Percentiles rank a stretch among this genome's conserved stretches.
These are phyloP conservation scores for Drosophila anceps DNA, from an alignment of 2,888 invertebrate genomes.

Conservation along the genomic window DNA sequence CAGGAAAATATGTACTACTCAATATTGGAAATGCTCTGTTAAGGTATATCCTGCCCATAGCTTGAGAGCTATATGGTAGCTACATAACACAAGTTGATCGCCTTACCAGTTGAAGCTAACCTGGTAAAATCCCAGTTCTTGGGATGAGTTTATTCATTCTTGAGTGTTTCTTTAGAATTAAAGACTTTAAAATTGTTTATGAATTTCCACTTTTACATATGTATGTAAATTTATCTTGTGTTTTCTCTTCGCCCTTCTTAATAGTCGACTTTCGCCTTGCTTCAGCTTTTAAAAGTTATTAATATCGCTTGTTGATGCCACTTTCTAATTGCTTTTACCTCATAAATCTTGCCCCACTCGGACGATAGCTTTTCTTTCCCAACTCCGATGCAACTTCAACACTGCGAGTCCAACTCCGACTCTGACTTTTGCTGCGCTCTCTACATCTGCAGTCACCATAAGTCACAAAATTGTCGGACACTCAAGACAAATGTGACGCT, in stretches of 20 bases:
- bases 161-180: too few species aligned
- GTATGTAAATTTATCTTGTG: constrained; percentile 5
- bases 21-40: neutral
- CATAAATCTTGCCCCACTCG: constrained; percentile 67
- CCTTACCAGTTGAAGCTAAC: neutral
- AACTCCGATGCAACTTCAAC: too few species aligned
- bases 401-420: neutral
- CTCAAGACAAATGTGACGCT: constrained; percentile 77
- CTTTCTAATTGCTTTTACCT: constrained; percentile 80
- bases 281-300: constrained; percentile 55
- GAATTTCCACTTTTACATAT: neutral
- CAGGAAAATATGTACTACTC: neutral
- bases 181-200: neutral
- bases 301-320: constrained; percentile 75
- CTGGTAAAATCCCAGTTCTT: neutral
- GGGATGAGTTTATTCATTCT: neutral
- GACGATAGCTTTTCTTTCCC: constrained; percentile 20
- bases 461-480: constrained; percentile 77
- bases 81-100: neutral
- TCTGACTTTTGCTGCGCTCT: constrained; percentile 35
- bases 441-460: constrained; percentile 72
- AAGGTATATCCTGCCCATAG: neutral
- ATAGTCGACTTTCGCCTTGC: constrained; percentile 5
- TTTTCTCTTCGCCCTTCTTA: neutral
- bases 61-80: too few species aligned